Evolutionary conservation across 2,888 invertebrate genomes (phyloP).

Genomic region (Byasa hedistus): DNA sequence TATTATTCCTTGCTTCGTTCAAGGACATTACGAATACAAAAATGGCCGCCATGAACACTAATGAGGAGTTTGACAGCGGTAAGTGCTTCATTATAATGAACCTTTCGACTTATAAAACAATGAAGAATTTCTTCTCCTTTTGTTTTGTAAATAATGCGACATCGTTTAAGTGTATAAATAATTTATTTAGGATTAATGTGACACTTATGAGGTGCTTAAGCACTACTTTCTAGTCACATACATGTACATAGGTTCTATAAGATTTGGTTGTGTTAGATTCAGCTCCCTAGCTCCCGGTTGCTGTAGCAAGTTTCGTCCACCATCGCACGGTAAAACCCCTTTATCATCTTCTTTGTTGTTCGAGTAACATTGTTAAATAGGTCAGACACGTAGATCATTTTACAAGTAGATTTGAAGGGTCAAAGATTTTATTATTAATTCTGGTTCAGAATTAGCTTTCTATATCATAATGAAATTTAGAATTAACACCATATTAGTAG

Average conservation of each 20-base stretch:
- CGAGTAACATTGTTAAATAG: neutral
- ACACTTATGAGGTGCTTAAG: constrained; percentile 47
- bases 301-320: constrained; percentile 64
- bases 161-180: neutral
- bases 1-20: constrained; percentile 96
- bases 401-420: constrained; percentile 38
- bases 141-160: neutral
- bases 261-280: constrained; percentile 66
- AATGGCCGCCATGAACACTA: constrained; percentile 91
- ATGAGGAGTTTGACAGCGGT: constrained; percentile 93
- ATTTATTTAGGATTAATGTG: neutral
- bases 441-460: neutral
- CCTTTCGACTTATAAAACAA: constrained; percentile 34
- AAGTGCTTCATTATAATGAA: constrained; percentile 70
- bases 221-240: constrained; percentile 62
- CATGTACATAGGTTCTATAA: constrained; percentile 58
- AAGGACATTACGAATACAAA: constrained; percentile 97
- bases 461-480: neutral
- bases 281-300: constrained; percentile 67
- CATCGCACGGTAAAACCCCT: constrained; percentile 76
- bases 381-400: neutral
- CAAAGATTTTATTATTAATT: constrained; percentile 18
- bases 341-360: constrained; percentile 32
- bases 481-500: neutral
- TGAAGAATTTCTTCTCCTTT: neutral